Conservation (phyloP, 2,888 invertebrate species). For the Lycaena phlaeas region DNA sequence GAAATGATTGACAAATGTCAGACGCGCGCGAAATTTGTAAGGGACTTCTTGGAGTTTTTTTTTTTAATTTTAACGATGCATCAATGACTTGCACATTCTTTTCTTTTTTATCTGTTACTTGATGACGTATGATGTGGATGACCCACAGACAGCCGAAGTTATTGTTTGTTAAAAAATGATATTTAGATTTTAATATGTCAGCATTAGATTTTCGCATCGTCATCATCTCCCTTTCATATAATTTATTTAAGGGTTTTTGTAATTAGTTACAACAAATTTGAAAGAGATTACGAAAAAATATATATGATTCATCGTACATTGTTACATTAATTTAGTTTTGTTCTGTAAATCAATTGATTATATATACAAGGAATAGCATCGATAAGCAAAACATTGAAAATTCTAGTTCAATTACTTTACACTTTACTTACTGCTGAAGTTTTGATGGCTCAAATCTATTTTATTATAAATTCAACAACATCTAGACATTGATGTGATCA, state of each 20-base stretch:
- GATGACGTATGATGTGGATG: constrained; percentile 11
- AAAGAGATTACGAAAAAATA: too few species aligned
- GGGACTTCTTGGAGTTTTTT: constrained; percentile 30
- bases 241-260: not conserved
- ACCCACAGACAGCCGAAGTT: constrained; percentile 8
- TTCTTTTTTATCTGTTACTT: constrained; percentile 13
- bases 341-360: too few species aligned
- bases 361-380: too few species aligned
- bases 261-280: too few species aligned
- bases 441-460: too few species aligned
- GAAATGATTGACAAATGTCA: constrained; percentile 71
- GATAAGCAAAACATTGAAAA: too few species aligned
- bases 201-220: constrained; percentile 9
- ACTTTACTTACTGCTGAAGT: too few species aligned
- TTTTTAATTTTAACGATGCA: constrained; percentile 30
- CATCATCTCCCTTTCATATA: constrained; percentile 5
- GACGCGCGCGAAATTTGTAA: constrained; percentile 35
- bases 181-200: constrained; percentile 3
- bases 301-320: too few species aligned
- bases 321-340: too few species aligned
- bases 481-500: not conserved
- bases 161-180: constrained; percentile 11
- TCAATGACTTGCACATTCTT: constrained; percentile 35
- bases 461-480: not conserved
- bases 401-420: too few species aligned